phyloP scores from a whole-genome alignment of 2,113 vertebrate genomes.

The Daphoenositta chrysoptera region DNA sequence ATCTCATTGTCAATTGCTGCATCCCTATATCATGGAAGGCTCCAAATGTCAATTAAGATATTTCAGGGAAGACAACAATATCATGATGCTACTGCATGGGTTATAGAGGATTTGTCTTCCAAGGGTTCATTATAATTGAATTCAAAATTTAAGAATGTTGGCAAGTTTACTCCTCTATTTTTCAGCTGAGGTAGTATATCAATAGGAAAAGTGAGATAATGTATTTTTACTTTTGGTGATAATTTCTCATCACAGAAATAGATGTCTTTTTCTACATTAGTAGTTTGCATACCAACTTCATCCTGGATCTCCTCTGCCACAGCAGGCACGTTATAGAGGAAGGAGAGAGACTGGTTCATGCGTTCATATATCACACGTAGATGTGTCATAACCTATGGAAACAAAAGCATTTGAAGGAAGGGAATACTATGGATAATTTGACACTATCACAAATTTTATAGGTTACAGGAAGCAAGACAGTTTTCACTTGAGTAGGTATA shows the following conservation, averaged over 20 bases:
- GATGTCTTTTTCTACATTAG: not conserved
- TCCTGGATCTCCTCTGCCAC: slow-evolving; percentile 96
- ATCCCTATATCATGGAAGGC: not conserved
- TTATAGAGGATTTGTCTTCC: not conserved
- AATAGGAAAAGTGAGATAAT: not conserved
- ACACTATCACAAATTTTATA: not conserved
- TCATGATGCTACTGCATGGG: not conserved
- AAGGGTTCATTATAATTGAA: not conserved
- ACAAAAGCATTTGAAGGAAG: not conserved
- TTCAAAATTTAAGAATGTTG: not conserved
- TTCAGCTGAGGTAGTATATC: not conserved
- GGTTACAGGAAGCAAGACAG: not conserved
- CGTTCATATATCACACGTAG: slow-evolving; percentile 96
- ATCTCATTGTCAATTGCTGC: not conserved
- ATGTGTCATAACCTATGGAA: slow-evolving; percentile 90
- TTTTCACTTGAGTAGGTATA: not conserved
- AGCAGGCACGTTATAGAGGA: slow-evolving; percentile 94
- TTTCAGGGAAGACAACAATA: not conserved
- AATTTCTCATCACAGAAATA: not conserved
- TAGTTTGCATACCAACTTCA: slow-evolving; percentile 88
- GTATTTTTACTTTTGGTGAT: not conserved
- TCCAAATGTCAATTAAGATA: not conserved
- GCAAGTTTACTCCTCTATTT: not conserved
- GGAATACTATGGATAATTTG: not conserved
- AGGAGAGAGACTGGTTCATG: slow-evolving; percentile 97